Evolutionary conservation across 2,797 vertebrate genomes (phyloP).

Genomic region (Enteromius afrohamiltoni): DNA sequence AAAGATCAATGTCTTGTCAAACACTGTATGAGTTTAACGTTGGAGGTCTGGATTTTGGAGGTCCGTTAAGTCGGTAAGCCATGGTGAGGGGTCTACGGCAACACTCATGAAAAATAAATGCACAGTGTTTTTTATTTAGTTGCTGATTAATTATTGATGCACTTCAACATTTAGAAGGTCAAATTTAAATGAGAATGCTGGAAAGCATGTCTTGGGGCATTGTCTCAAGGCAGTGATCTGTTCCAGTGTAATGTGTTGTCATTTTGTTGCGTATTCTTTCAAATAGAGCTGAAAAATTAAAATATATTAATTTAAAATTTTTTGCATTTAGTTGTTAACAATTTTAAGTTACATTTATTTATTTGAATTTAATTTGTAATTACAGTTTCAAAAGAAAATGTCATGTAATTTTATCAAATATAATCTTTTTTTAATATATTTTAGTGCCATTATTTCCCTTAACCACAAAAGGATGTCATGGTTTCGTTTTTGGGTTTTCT

Average conservation of each 20-base stretch:
- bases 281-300: not conserved
- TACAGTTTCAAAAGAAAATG: not conserved
- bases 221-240: conserved; percentile 8
- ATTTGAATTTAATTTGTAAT: not conserved
- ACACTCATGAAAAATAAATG: conserved; percentile 78
- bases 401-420: not conserved
- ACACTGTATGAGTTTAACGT: not conserved
- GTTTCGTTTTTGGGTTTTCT: not conserved
- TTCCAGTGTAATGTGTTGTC: not conserved
- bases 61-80: conserved; percentile 3
- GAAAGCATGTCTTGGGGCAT: conserved; percentile 8
- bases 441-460: not conserved
- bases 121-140: conserved; percentile 79
- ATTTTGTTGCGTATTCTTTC: not conserved
- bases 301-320: too few relatives aligned
- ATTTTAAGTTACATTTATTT: not conserved
- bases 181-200: conserved; percentile 69
- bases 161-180: conserved; percentile 70
- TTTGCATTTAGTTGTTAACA: not conserved
- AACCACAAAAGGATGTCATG: not conserved
- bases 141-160: conserved; percentile 78
- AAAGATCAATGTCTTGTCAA: not conserved
- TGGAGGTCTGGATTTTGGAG: conserved; percentile 1
- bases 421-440: too few relatives aligned
- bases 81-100: conserved; percentile 61